These are phyloP conservation scores for Neodiprion fabricii DNA, from an alignment of 1,140 invertebrate genomes.

Conservation along the genomic window DNA sequence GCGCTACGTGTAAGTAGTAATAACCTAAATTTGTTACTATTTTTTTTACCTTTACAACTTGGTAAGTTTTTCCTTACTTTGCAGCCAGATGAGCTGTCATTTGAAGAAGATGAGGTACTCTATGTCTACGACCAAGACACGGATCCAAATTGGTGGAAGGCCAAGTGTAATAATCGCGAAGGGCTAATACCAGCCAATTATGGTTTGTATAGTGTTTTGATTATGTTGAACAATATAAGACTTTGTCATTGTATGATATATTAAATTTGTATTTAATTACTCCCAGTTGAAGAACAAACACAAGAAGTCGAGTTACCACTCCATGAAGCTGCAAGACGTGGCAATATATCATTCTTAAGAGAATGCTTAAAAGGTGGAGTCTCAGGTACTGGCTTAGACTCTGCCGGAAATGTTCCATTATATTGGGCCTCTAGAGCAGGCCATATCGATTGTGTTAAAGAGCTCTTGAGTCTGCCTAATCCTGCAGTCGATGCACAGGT, in stretches of 20 bases:
- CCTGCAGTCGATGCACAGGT: slow-evolving; percentile 61
- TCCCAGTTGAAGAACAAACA: slow-evolving; percentile 68
- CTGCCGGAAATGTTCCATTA: slow-evolving; percentile 72
- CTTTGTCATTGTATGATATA: too few species aligned
- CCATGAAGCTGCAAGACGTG: slow-evolving; percentile 76
- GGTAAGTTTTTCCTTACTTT: slow-evolving; percentile 21
- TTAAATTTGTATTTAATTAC: slow-evolving; percentile 13
- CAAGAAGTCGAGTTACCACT: slow-evolving; percentile 71
- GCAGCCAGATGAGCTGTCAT: slow-evolving; percentile 59
- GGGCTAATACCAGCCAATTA: slow-evolving; percentile 75
- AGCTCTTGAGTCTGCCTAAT: slow-evolving; percentile 58
- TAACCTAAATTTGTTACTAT: neutral
- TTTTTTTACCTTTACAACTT: slow-evolving; percentile 5
- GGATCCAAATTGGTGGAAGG: slow-evolving; percentile 70
- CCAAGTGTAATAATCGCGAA: slow-evolving; percentile 64
- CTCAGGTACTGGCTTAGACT: slow-evolving; percentile 74
- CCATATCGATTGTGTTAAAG: slow-evolving; percentile 63
- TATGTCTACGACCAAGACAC: slow-evolving; percentile 68
- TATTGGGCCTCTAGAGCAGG: slow-evolving; percentile 73
- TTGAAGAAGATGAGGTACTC: slow-evolving; percentile 74
- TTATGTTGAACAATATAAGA: neutral
- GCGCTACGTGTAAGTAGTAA: slow-evolving; percentile 66
- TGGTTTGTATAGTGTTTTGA: slow-evolving; percentile 57
- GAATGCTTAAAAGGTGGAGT: slow-evolving; percentile 73
- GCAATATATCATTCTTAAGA: slow-evolving; percentile 69